Conservation (phyloP, 1,140 invertebrate genomes). For the Microvelia longipes region DNA sequence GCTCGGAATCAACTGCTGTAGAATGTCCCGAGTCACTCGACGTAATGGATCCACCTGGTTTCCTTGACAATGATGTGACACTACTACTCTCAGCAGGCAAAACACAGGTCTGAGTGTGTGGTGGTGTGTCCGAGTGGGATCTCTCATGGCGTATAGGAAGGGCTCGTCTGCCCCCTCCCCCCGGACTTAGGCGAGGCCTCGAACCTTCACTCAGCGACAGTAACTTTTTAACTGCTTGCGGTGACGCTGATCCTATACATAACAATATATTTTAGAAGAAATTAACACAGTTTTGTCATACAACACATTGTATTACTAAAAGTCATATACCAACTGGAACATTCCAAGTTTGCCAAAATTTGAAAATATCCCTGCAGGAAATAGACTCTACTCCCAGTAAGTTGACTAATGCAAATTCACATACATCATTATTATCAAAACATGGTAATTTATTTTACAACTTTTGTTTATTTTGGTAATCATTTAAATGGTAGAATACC, state of each 20-base stretch:
- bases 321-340: background rate
- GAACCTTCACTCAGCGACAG: conserved; percentile 69
- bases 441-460: no score
- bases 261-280: background rate
- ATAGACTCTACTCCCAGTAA: no score
- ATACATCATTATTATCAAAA: no score
- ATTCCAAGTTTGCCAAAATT: background rate
- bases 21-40: conserved; percentile 74
- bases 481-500: no score
- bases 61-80: conserved; percentile 78
- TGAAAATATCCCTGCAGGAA: no score
- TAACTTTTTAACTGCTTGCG: conserved; percentile 86
- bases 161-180: conserved; percentile 49
- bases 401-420: no score
- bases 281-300: background rate
- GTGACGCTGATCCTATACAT: conserved; percentile 72
- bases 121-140: conserved; percentile 82
- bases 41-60: conserved; percentile 68
- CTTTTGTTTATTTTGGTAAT: no score
- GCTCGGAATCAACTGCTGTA: conserved; percentile 53
- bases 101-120: conserved; percentile 40
- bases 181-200: conserved; percentile 41
- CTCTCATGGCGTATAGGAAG: conserved; percentile 48
- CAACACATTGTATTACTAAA: no score
- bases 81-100: conserved; percentile 76